Base-by-base conservation (phyloP, 2,888 invertebrate species). In the Drosophila limbata region DNA sequence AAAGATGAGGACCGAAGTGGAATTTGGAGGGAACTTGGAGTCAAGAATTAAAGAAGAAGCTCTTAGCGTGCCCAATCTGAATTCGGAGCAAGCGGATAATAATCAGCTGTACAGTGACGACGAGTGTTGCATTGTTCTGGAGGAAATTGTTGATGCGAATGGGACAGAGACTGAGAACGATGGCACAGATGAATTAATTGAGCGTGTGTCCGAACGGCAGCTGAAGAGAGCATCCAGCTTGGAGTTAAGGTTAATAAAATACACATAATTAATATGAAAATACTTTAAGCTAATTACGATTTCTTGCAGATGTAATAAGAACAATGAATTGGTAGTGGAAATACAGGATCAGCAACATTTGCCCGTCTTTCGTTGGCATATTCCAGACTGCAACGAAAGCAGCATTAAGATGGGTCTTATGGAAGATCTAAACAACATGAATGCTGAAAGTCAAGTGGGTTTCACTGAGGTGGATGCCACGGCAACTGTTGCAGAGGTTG, bases 301-400 rank as follows among this genome's bases (percentile, higher is more conserved):
- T 42, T 10, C 0, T 52, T 47, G 4, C 25, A 74, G 79, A 0
- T 17, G 10, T 0, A 5, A 6, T 9, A n/a, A 28, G 1, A 31
- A 35, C 8, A 19, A 37, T 13, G 35, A 56, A 37, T 5, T 44
- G 45, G 8, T 42, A 15, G 9, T 15, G 10, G 25, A 31, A 0
- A 13, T 9, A 2, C 31, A 51, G 9, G 44, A 61, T 5, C 64
- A 28, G 10, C 42, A 52, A 1, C 50, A 66, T 17, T 50, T 63
- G 15, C 45, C 63, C 11, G n/a, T 51, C 2, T 60, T 79, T 25
- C 69, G 71, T 6, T 83, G 88, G 88, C 82, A 89, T 25, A 60
- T 66, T 42, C 88, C 88, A 1, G 19, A 69, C 15, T 31, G 3
- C 9, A 48, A 8, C 8, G 56, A 59, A 4, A 9, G 17, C 2